Conservation (phyloP, 2,797 vertebrate genomes). For the Brotogeris chrysoptera region DNA sequence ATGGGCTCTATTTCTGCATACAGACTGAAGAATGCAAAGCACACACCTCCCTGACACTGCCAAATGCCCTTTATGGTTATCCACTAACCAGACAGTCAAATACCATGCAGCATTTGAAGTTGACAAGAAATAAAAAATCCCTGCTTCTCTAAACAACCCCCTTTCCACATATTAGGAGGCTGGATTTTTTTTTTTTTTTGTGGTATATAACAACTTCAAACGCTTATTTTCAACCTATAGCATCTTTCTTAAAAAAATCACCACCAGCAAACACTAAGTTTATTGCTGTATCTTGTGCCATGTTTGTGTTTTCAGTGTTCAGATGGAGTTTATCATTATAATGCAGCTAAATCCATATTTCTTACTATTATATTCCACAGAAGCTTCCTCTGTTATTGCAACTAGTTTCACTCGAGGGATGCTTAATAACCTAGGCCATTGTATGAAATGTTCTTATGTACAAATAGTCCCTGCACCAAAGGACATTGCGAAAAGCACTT, state of each 20-base stretch:
- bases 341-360: background rate
- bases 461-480: background rate
- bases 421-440: background rate
- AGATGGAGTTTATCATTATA: background rate
- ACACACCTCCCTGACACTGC: background rate
- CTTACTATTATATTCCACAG: background rate
- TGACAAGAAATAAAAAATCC: background rate
- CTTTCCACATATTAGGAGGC: background rate
- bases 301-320: background rate
- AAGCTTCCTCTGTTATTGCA: background rate
- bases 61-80: background rate
- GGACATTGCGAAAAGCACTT: background rate
- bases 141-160: background rate
- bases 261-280: background rate
- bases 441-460: background rate
- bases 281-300: background rate
- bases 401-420: background rate
- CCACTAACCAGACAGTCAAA: background rate
- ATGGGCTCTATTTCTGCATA: background rate
- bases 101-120: background rate
- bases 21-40: background rate
- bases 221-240: background rate
- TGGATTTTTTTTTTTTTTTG: accelerated
- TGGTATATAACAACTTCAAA: background rate
- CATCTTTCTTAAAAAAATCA: background rate